A percentile compares a stretch with the other conserved stretches of the same genome.
phyloP scores from a whole-genome alignment of 2,797 vertebrate species.

The Petrocephalus sullivani region DNA sequence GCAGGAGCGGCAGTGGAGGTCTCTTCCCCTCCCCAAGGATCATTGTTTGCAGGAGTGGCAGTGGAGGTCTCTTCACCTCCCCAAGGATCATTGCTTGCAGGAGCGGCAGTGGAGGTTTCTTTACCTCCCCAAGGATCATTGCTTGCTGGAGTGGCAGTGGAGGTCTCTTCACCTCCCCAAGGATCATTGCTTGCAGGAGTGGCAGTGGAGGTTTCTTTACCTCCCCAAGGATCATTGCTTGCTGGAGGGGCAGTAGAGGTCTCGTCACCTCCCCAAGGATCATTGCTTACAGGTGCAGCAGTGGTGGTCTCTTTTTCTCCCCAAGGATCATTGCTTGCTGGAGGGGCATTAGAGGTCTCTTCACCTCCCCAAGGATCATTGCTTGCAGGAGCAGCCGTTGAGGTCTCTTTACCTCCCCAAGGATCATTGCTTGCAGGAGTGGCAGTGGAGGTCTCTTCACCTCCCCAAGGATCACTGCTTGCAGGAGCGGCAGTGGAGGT shows the following conservation, averaged over 20 bases:
- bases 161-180: conserved; percentile 28
- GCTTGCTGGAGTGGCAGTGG: conserved; percentile 24
- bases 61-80: conserved; percentile 26
- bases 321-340: conserved; percentile 24
- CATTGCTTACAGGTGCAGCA: conserved; percentile 25
- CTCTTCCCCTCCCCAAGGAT: conserved; percentile 35
- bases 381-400: background rate
- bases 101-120: background rate
- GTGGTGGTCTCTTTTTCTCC: conserved; percentile 30
- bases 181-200: background rate
- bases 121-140: conserved; percentile 47
- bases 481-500: background rate
- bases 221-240: conserved; percentile 18
- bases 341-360: conserved; percentile 37
- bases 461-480: conserved; percentile 24
- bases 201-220: background rate
- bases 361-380: conserved; percentile 45
- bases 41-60: conserved; percentile 2
- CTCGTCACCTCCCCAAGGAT: conserved; percentile 45
- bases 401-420: conserved; percentile 27
- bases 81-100: conserved; percentile 43
- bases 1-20: background rate
- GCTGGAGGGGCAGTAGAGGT: background rate
- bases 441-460: conserved; percentile 5
- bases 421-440: conserved; percentile 26